phyloP scores from a whole-genome alignment of 2,797 vertebrate species.

The Novumbra hubbsi region DNA sequence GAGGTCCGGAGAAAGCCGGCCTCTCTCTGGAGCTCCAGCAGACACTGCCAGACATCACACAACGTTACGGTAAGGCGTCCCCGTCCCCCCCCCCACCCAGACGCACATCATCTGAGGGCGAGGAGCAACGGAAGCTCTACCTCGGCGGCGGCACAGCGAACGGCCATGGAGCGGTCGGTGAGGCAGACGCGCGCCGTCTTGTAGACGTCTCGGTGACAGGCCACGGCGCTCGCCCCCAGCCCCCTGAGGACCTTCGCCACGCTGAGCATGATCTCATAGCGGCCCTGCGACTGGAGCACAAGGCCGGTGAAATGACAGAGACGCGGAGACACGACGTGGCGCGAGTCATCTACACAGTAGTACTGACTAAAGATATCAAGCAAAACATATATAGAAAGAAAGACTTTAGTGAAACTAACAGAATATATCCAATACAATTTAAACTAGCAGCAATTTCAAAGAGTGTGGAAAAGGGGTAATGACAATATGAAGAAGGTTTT shows the following conservation, averaged over 20 bases:
- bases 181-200: constrained; percentile 85
- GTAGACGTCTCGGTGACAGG: constrained; percentile 90
- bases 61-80: not conserved
- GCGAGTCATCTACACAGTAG: no score
- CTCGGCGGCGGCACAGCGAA: constrained; percentile 90
- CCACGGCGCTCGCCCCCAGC: constrained; percentile 75
- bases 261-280: constrained; percentile 90
- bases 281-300: constrained; percentile 86
- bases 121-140: constrained; percentile 52
- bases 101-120: no score
- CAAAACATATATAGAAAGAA: no score
- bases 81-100: no score
- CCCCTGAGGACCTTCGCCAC: constrained; percentile 86
- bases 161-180: constrained; percentile 90
- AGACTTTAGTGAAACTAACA: no score
- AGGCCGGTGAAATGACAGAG: not conserved
- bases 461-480: no score
- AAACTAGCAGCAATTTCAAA: no score
- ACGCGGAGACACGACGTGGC: no score
- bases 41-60: constrained; percentile 72
- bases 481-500: no score
- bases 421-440: no score
- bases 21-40: constrained; percentile 91
- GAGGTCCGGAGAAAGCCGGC: constrained; percentile 88
- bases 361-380: no score